Percentiles rank a stretch among this genome's conserved stretches.
Conservation (phyloP, 2,797 vertebrate genomes). For the Falco rusticolus region DNA sequence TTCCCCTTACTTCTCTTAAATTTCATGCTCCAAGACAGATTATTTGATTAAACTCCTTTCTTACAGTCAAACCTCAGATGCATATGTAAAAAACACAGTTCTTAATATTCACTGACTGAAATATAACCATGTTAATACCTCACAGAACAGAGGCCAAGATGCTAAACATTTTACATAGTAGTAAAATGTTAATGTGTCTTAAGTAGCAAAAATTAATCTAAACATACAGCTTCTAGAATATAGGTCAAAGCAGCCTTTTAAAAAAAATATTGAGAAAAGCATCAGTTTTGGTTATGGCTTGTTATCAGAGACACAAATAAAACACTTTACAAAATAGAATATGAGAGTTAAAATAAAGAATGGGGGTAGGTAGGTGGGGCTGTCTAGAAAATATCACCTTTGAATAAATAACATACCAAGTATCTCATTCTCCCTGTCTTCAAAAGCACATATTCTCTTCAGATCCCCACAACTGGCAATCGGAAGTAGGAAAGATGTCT, state of each 20-base stretch:
- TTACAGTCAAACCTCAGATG: background rate
- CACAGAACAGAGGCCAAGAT: background rate
- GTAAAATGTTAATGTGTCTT: background rate
- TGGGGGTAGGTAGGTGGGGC: background rate
- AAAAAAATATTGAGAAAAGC: background rate
- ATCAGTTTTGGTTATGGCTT: background rate
- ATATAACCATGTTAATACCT: background rate
- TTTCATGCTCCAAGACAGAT: background rate
- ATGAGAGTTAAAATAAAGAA: background rate
- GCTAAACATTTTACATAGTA: background rate
- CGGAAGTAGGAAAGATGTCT: background rate
- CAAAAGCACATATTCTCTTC: background rate
- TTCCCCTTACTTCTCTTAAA: background rate
- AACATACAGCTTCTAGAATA: background rate
- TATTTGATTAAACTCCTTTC: background rate
- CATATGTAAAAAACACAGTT: background rate
- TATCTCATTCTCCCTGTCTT: background rate
- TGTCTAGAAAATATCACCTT: background rate
- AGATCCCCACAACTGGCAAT: background rate
- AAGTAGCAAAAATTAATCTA: background rate
- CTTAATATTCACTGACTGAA: background rate
- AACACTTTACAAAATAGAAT: background rate
- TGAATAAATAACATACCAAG: background rate
- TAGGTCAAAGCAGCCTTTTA: accelerated
- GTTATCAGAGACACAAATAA: background rate